Evolutionary conservation across 2,888 invertebrate species (phyloP).

Genomic region (Apamea monoglypha): DNA sequence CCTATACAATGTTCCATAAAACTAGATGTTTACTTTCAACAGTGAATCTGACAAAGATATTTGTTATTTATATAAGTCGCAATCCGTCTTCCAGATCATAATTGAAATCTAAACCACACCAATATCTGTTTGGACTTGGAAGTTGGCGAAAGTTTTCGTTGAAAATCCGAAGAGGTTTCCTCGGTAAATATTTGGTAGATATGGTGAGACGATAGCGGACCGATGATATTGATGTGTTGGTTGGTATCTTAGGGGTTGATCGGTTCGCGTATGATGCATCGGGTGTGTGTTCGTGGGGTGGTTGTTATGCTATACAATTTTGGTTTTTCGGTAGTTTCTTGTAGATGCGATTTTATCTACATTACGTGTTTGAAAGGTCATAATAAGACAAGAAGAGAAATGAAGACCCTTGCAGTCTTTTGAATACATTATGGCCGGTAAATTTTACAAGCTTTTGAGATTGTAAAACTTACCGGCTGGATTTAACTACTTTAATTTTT

Average conservation of each 20-base stretch:
- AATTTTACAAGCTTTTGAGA: too few relatives aligned
- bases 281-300: background rate
- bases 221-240: constrained; percentile 36
- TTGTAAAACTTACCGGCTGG: too few relatives aligned
- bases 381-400: background rate
- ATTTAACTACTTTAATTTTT: too few relatives aligned
- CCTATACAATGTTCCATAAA: constrained; percentile 28
- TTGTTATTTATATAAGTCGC: constrained; percentile 56
- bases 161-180: constrained; percentile 26
- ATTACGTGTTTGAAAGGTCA: background rate
- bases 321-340: constrained; percentile 1
- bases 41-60: constrained; percentile 41
- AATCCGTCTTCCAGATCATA: constrained; percentile 63
- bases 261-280: constrained; percentile 10
- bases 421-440: background rate
- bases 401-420: background rate
- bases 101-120: constrained; percentile 65
- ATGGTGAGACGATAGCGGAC: background rate
- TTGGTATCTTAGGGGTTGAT: constrained; percentile 13
- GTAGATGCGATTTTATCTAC: background rate
- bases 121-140: constrained; percentile 40
- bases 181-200: constrained; percentile 26
- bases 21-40: constrained; percentile 46
- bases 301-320: background rate
- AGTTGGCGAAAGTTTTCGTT: constrained; percentile 38